Conservation (phyloP, 2,888 invertebrate genomes). For the Drosophila demipolita region DNA sequence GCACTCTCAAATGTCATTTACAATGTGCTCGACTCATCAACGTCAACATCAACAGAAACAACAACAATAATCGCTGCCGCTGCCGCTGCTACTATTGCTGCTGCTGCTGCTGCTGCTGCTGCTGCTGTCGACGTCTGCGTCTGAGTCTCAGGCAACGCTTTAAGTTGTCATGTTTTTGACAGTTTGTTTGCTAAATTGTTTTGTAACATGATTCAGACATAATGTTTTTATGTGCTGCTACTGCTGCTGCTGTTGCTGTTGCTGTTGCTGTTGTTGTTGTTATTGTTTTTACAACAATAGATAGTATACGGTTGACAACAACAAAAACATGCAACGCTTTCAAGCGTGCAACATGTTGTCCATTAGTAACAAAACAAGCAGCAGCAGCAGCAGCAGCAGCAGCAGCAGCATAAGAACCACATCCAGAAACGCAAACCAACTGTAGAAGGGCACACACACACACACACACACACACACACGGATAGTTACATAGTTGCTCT, state of each 20-base stretch:
- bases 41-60: constrained; percentile 55
- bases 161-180: constrained; percentile 82
- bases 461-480: background rate
- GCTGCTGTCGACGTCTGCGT: constrained; percentile 23
- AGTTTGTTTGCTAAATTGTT: constrained; percentile 83
- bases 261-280: constrained; percentile 6
- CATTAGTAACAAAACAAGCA: constrained; percentile 40
- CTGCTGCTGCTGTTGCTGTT: constrained; percentile 4
- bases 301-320: constrained; percentile 48
- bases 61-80: constrained; percentile 12
- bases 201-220: constrained; percentile 81
- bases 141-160: constrained; percentile 69
- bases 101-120: constrained; percentile 10
- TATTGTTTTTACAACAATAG: constrained; percentile 55
- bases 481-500: constrained; percentile 6
- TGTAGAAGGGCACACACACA: constrained; percentile 1
- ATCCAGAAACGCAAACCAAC: constrained; percentile 5
- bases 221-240: constrained; percentile 57
- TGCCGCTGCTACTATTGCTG: constrained; percentile 10
- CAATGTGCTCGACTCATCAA: constrained; percentile 76
- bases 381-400: background rate
- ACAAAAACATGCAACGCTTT: constrained; percentile 56
- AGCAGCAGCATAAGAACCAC: constrained; percentile 1
- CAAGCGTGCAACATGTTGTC: constrained; percentile 63
- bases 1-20: constrained; percentile 68